These are phyloP conservation scores for Sigmodon hispidus DNA, from an alignment of 2,113 vertebrate species.

Conservation along the genomic window DNA sequence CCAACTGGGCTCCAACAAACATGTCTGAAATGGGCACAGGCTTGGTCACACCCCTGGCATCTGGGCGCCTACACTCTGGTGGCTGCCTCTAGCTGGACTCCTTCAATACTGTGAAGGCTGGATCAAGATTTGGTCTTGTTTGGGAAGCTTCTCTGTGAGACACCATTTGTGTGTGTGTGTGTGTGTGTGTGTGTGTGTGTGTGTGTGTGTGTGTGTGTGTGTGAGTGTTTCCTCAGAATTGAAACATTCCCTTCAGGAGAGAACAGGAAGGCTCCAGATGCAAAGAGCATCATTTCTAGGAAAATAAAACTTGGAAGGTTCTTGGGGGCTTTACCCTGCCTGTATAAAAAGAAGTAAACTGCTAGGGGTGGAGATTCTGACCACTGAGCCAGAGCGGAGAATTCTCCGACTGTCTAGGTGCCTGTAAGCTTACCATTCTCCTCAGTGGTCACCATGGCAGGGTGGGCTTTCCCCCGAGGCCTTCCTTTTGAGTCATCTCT, in stretches of 20 bases:
- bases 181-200: too few species aligned
- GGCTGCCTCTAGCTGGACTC: background rate
- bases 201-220: too few species aligned
- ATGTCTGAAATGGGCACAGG: background rate
- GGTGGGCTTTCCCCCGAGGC: background rate
- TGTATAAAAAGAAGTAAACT: background rate
- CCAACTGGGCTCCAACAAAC: background rate
- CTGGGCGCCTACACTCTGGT: background rate
- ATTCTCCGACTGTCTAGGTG: background rate
- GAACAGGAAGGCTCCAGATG: background rate
- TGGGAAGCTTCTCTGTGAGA: too few species aligned
- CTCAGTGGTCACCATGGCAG: too few species aligned
- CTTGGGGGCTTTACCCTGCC: background rate
- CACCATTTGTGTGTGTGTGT: too few species aligned
- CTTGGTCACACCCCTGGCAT: background rate
- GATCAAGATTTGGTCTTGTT: background rate
- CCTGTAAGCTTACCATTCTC: background rate
- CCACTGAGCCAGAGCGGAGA: background rate
- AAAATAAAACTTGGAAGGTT: background rate
- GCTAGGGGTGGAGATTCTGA: background rate
- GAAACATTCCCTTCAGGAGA: background rate
- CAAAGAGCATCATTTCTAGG: background rate
- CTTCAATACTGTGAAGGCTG: background rate
- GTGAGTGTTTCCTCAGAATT: background rate
- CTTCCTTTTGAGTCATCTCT: background rate